Percentiles rank a stretch among this genome's conserved stretches.
Conservation (phyloP, 2,113 vertebrate genomes). For the Ia io region DNA sequence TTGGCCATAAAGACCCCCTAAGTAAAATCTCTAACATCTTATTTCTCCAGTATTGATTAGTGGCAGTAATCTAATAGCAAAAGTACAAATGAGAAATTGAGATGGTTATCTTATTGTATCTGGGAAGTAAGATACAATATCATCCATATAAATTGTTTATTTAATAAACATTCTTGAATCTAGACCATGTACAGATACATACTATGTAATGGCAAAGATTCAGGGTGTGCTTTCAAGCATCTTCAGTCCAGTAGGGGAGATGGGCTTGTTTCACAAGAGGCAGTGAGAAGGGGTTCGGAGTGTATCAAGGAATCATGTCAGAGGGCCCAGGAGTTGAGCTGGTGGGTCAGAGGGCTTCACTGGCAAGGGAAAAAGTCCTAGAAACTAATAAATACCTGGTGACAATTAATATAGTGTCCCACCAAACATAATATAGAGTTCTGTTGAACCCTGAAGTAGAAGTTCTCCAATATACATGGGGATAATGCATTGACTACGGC, state of each 20-base stretch:
- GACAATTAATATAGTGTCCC: background rate
- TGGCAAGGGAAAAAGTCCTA: background rate
- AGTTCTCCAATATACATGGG: background rate
- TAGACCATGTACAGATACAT: background rate
- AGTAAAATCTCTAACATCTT: background rate
- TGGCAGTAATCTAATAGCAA: background rate
- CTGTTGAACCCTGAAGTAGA: background rate
- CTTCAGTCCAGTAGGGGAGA: background rate
- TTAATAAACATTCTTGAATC: background rate
- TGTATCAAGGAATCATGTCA: background rate
- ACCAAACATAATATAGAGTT: background rate
- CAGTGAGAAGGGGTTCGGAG: background rate
- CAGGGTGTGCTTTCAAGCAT: background rate
- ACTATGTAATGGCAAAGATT: background rate
- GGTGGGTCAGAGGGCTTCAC: background rate
- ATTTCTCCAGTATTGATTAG: background rate
- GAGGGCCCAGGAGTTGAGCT: background rate
- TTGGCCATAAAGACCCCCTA: background rate
- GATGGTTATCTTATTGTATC: background rate
- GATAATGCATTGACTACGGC: background rate
- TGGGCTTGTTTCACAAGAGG: background rate
- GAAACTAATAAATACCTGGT: background rate
- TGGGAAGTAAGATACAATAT: background rate
- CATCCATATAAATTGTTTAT: background rate
- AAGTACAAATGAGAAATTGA: background rate